Evolutionary conservation across 2,888 invertebrate genomes (phyloP).

Genomic region (Tenthredo livida): DNA sequence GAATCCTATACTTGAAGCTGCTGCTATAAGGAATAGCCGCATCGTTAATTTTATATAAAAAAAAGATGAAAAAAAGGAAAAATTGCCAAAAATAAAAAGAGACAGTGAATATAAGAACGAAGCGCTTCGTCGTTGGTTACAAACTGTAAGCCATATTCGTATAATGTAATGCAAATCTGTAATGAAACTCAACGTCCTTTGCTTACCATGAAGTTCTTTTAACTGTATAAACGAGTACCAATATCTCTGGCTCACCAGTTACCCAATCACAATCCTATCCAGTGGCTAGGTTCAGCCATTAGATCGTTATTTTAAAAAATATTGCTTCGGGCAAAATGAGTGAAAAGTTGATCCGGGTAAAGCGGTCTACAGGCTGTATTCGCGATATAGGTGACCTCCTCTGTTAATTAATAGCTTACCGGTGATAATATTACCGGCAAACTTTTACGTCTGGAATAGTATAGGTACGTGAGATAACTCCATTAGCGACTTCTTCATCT

Average conservation of each 20-base stretch:
- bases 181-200: not conserved
- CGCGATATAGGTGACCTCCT: slow-evolving; percentile 74
- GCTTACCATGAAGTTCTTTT: not conserved
- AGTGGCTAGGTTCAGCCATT: not conserved
- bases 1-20: not conserved
- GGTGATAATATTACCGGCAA: slow-evolving; percentile 33
- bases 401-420: slow-evolving; percentile 72
- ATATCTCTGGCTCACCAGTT: slow-evolving; percentile 12
- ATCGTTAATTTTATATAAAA: not conserved
- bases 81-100: not conserved
- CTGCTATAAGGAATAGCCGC: not conserved
- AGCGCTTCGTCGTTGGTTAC: not conserved
- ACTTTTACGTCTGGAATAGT: slow-evolving; percentile 50
- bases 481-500: slow-evolving; percentile 38
- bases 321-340: slow-evolving; percentile 44
- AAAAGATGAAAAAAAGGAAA: not conserved
- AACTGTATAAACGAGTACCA: not conserved
- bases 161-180: slow-evolving; percentile 23
- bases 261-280: slow-evolving; percentile 29
- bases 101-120: too few relatives aligned
- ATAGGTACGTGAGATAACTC: slow-evolving; percentile 35
- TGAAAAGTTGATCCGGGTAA: slow-evolving; percentile 63
- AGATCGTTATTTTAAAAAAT: slow-evolving; percentile 16
- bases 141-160: not conserved
- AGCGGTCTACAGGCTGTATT: slow-evolving; percentile 59